phyloP scores from a whole-genome alignment of 2,888 invertebrate species.

The Agriopis marginaria region DNA sequence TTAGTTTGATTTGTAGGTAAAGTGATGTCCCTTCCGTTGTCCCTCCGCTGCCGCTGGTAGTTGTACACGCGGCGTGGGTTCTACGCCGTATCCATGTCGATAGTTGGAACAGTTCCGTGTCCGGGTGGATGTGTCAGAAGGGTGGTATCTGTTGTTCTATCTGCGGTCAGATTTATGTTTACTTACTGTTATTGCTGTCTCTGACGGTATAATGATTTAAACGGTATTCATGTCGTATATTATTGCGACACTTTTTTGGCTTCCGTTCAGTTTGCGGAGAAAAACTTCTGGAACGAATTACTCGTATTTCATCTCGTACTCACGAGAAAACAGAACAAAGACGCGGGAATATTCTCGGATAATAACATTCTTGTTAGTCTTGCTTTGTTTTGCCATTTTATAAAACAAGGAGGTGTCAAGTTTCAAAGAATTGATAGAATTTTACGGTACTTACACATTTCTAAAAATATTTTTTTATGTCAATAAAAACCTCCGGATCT shows the following conservation, averaged over 20 bases:
- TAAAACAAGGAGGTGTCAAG: not conserved
- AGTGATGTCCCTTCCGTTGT: not conserved
- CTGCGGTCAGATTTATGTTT: slow-evolving; percentile 37
- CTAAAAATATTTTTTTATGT: not conserved
- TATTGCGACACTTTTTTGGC: slow-evolving; percentile 22
- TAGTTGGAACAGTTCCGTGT: slow-evolving; percentile 18
- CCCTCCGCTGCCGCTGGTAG: not conserved
- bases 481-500: too few species aligned
- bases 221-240: slow-evolving; percentile 24
- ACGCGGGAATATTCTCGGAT: not conserved
- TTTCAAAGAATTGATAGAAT: not conserved
- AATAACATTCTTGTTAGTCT: slow-evolving; percentile 9
- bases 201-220: slow-evolving; percentile 9
- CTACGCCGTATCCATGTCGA: not conserved
- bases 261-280: slow-evolving; percentile 9
- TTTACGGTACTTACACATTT: not conserved
- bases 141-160: not conserved
- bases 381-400: not conserved
- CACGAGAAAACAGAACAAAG: not conserved
- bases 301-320: slow-evolving; percentile 14
- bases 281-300: slow-evolving; percentile 18
- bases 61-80: not conserved
- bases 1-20: not conserved
- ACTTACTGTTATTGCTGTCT: slow-evolving; percentile 41
- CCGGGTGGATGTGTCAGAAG: slow-evolving; percentile 1